phyloP scores from a whole-genome alignment of 2,113 vertebrate species.

The Aspiorhynchus laticeps region DNA sequence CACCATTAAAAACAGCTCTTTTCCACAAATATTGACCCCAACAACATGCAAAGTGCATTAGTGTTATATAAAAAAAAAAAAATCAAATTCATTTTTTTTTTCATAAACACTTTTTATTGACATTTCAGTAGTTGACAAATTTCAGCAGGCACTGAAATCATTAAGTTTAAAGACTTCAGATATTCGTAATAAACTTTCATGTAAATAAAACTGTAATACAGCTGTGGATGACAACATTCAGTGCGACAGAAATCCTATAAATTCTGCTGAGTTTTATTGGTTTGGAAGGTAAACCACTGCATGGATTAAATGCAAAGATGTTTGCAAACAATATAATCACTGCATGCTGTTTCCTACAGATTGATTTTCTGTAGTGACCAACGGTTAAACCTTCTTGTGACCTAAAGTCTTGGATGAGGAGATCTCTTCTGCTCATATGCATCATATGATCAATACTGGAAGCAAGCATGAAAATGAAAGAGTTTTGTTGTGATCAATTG shows the following conservation, averaged over 20 bases:
- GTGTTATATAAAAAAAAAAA: not conserved
- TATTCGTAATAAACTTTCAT: not conserved
- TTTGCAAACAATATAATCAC: not conserved
- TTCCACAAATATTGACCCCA: not conserved
- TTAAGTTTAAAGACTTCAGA: not conserved
- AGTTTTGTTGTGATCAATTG: not conserved
- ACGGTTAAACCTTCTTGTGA: not conserved
- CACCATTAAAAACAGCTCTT: not conserved
- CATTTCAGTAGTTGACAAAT: constrained; percentile 33
- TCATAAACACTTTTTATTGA: constrained; percentile 46
- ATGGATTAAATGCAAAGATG: not conserved
- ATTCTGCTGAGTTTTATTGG: not conserved
- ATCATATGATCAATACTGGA: not conserved
- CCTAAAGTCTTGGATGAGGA: not conserved
- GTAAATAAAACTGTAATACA: not conserved
- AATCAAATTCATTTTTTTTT: not conserved
- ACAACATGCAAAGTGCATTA: not conserved
- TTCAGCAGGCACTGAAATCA: constrained; percentile 22
- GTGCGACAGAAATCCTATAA: not conserved
- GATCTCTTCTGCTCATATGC: not conserved
- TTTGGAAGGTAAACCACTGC: not conserved
- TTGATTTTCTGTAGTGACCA: not conserved
- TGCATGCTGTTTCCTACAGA: not conserved
- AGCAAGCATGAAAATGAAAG: constrained; percentile 8
- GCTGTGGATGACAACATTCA: constrained; percentile 1